Evolutionary conservation across 2,888 invertebrate species (phyloP), one percentile per base, ranked within the genome.

Genomic region (Hirtodrosophila alboralis): DNA sequence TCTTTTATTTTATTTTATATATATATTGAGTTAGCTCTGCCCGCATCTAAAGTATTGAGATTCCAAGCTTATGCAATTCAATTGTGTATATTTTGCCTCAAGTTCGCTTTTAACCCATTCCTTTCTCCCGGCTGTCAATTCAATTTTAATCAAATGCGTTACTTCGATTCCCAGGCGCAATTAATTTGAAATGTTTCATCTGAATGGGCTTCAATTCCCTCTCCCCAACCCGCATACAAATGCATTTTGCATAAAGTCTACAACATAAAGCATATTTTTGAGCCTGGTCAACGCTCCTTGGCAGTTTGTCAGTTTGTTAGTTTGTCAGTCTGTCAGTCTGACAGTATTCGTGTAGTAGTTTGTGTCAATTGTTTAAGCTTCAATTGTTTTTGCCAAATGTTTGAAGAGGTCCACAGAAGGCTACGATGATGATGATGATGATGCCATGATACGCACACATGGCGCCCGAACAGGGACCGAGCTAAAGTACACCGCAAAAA

Each of bases 161-260:
- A 72, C 79, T 83, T 84, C 86, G 86, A 81, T 69, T 81, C 86
- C 81, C 81, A 64, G 58, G 65, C 72, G 81, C 86, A 81, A 81
- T 86, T 84, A 81, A 81, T 86, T 86, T 81, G 78, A 86, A 84
- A 81, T 86, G 81, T 86, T 86, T 81, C 75, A 71, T 51, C 37
- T 59, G 76, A 84, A 49, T 69, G 61, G 69, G 52, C 84, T 59
- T 75, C 70, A 80, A 6, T 4, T 2, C 21, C 0, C 33, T 6
- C 3, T 1, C 4, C 8, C 1, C 12, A 6, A 34, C 74, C 75
- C 74, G 61, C 80, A 62, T 58, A 10, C 9, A 18, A 31, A 44
- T 51, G 72, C 73, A 75, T 63, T 74, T 77, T 74, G 75, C 79
- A 75, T 60, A 45, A 47, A 56, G 60, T 44, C 38, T 65, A 5